Percentiles rank a stretch among this genome's conserved stretches.
Evolutionary conservation across 1,140 invertebrate species (phyloP).

Genomic region (Hermetia illucens): DNA sequence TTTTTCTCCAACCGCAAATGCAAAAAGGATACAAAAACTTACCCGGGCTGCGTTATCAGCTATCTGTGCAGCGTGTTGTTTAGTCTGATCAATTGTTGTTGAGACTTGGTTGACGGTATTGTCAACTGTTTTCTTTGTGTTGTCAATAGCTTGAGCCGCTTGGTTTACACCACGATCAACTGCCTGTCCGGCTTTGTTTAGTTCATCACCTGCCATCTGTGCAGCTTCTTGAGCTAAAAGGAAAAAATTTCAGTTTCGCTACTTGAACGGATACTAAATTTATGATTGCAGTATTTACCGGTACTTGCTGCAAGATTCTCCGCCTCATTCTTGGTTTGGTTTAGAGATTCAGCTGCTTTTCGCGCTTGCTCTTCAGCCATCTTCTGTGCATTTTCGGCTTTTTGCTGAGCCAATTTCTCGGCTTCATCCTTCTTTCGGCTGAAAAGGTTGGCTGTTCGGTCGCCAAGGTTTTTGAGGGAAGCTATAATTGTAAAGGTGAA

Average conservation of each 20-base stretch:
- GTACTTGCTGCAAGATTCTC: conserved; percentile 35
- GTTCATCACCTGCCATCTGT: conserved; percentile 21
- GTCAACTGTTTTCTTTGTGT: conserved; percentile 22
- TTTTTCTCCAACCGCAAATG: not conserved
- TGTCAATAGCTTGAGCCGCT: conserved; percentile 20
- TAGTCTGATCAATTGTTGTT: conserved; percentile 20
- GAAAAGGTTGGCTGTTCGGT: conserved; percentile 43
- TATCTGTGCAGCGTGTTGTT: conserved; percentile 24
- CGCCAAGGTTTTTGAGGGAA: conserved; percentile 42
- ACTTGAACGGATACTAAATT: not conserved
- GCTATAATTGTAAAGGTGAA: too few relatives aligned
- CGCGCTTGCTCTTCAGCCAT: conserved; percentile 42
- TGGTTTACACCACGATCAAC: conserved; percentile 19
- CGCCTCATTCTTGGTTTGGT: conserved; percentile 33
- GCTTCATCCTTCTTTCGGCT: conserved; percentile 47
- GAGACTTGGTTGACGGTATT: conserved; percentile 21
- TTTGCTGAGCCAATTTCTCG: conserved; percentile 38
- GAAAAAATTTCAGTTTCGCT: conserved; percentile 1
- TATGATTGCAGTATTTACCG: conserved; percentile 14
- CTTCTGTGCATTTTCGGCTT: conserved; percentile 36
- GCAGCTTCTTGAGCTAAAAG: conserved; percentile 25
- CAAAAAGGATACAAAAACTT: not conserved
- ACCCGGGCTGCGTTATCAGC: conserved; percentile 20
- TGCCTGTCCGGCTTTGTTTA: conserved; percentile 24
- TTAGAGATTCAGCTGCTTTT: conserved; percentile 39